Evolutionary conservation across 2,113 vertebrate species (phyloP).

Genomic region (Tenebrosternarchus preto): DNA sequence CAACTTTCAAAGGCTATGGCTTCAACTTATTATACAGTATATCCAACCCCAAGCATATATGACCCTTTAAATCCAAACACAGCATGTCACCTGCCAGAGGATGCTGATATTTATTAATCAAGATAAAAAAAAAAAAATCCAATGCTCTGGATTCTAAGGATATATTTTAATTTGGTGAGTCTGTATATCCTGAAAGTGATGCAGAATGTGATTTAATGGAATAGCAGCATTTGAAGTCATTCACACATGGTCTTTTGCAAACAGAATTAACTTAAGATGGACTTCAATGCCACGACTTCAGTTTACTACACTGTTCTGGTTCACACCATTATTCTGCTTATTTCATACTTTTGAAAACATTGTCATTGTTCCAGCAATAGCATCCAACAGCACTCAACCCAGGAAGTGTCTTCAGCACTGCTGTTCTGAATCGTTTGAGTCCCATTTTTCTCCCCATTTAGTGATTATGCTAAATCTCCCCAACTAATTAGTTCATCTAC

Average conservation of each 20-base stretch:
- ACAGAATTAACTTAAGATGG: neutral
- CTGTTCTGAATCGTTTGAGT: neutral
- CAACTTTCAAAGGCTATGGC: neutral
- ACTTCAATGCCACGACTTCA: neutral
- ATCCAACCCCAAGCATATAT: neutral
- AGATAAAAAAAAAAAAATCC: neutral
- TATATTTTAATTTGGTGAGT: neutral
- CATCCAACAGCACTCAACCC: neutral
- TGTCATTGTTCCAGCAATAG: conserved; percentile 1
- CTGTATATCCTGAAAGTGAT: neutral
- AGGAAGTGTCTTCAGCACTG: conserved; percentile 20
- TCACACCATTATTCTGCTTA: neutral
- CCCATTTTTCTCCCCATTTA: no score
- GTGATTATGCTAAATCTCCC: no score
- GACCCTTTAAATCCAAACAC: neutral
- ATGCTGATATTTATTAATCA: neutral
- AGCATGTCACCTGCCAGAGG: neutral
- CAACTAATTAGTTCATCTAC: no score
- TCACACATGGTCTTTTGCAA: neutral
- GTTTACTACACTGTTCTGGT: neutral
- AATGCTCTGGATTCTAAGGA: neutral
- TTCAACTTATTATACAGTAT: neutral
- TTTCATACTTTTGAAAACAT: neutral
- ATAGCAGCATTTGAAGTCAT: neutral
- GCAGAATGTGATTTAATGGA: conserved; percentile 11